Conservation (phyloP, 2,113 vertebrate genomes). For the Mesembrinibis cayennensis region DNA sequence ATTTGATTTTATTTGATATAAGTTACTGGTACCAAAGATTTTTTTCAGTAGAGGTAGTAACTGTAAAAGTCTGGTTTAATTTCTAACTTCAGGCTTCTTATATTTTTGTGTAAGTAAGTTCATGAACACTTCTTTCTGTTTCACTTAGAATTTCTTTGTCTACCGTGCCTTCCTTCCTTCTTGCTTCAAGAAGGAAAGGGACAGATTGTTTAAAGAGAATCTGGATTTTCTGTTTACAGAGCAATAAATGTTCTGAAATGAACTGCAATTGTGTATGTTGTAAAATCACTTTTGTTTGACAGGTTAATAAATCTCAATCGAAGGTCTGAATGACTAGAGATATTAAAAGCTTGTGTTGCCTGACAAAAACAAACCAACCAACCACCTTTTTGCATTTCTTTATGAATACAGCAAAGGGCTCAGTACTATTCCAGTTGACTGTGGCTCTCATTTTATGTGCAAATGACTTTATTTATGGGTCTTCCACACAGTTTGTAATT, state of each 20-base stretch:
- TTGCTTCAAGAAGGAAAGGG: background rate
- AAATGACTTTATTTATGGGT: background rate
- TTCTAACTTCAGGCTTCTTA: background rate
- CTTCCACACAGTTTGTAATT: background rate
- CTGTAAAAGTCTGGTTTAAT: background rate
- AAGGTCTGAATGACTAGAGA: conserved; percentile 35
- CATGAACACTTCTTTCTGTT: background rate
- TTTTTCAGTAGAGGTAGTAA: background rate
- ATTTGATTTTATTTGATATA: background rate
- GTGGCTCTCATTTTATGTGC: background rate
- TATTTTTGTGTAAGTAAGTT: background rate
- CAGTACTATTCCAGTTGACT: background rate
- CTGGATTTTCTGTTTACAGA: conserved; percentile 54
- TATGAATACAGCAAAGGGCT: background rate
- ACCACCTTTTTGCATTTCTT: conserved; percentile 1
- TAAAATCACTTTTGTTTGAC: conserved; percentile 54
- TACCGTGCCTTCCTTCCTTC: background rate
- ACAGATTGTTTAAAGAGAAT: background rate
- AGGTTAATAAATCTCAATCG: conserved; percentile 52
- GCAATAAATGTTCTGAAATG: conserved; percentile 33
- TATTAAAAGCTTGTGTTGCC: conserved; percentile 44
- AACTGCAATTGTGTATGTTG: conserved; percentile 27
- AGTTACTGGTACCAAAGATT: background rate
- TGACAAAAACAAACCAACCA: background rate
- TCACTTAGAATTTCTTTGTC: background rate